phyloP scores from a whole-genome alignment of 2,888 invertebrate species.

The Plebejus argus region DNA sequence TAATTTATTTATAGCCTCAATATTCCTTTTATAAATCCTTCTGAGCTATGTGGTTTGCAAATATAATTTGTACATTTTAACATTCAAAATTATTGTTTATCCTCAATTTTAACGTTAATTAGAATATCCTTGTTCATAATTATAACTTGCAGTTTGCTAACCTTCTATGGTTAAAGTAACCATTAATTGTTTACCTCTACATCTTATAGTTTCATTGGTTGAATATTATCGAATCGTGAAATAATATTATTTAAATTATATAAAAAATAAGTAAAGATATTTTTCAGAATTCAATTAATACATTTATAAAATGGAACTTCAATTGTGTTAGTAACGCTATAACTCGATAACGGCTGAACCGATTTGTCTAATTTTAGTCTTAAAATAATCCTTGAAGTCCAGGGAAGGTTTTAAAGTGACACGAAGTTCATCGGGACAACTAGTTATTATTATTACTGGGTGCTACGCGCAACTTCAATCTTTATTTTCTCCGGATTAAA shows the following conservation, averaged over 20 bases:
- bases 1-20: background rate
- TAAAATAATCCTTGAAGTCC: too few species aligned
- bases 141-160: constrained; percentile 3
- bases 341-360: too few species aligned
- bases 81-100: constrained; percentile 12
- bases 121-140: constrained; percentile 17
- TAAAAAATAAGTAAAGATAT: background rate
- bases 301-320: too few species aligned
- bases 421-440: too few species aligned
- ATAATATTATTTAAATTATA: background rate
- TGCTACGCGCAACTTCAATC: too few species aligned
- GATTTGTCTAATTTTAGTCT: too few species aligned
- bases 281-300: background rate
- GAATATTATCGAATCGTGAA: background rate
- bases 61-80: background rate
- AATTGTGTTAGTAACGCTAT: too few species aligned
- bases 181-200: background rate
- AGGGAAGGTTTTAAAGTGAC: too few species aligned
- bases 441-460: too few species aligned
- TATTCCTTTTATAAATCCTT: background rate
- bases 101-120: constrained; percentile 11
- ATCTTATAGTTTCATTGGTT: background rate
- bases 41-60: background rate
- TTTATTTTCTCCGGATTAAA: too few species aligned
- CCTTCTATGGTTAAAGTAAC: constrained; percentile 12